Evolutionary conservation across 2,888 invertebrate species (phyloP).

Genomic region (Eremobia ochroleuca): DNA sequence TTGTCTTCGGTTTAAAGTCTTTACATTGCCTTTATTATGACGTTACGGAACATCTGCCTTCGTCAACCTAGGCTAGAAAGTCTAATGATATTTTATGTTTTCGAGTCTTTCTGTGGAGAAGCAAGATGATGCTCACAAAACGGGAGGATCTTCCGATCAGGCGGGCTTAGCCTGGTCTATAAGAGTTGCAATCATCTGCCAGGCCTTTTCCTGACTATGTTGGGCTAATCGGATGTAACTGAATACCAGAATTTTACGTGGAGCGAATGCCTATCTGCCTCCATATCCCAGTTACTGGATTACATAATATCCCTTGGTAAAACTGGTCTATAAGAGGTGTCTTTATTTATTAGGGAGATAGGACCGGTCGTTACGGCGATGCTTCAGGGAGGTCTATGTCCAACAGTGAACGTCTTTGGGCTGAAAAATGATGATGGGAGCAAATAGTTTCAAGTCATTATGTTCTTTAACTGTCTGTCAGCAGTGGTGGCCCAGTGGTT

Average conservation of each 20-base stretch:
- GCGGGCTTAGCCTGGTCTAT: neutral
- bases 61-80: neutral
- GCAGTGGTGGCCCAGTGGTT: no score
- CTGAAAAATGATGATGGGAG: neutral
- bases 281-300: neutral
- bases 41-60: slow-evolving; percentile 20
- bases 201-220: neutral
- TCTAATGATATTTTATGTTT: neutral
- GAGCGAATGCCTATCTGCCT: neutral
- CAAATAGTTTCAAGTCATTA: neutral
- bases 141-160: neutral
- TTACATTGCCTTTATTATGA: slow-evolving; percentile 36
- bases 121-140: neutral
- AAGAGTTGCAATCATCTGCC: neutral
- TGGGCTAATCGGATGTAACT: neutral
- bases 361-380: neutral
- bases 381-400: no score
- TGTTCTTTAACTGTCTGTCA: no score
- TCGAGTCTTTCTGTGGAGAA: neutral
- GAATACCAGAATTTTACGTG: neutral
- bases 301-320: neutral
- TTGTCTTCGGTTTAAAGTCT: slow-evolving; percentile 24
- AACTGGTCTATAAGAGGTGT: neutral
- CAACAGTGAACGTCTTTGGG: neutral
- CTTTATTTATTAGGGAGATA: neutral